phyloP scores from a whole-genome alignment of 2,113 vertebrate genomes.

The Chloropsis hardwickii region DNA sequence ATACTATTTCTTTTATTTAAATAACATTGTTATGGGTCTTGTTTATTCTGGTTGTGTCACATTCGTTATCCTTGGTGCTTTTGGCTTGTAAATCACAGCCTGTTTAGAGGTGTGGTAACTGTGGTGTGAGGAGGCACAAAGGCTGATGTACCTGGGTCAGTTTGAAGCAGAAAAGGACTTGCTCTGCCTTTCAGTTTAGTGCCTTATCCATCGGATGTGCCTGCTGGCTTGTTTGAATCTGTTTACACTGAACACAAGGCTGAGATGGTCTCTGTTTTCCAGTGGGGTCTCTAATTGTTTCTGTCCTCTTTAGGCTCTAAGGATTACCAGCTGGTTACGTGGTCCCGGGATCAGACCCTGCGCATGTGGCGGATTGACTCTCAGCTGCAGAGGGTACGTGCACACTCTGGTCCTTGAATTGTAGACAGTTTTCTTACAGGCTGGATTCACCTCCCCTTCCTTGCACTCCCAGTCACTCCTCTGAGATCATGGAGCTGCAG shows the following conservation, averaged over 20 bases:
- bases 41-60: not conserved
- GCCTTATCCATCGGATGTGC: not conserved
- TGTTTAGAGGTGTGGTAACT: not conserved
- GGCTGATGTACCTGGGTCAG: not conserved
- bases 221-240: not conserved
- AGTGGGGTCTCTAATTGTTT: not conserved
- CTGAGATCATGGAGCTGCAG: not conserved
- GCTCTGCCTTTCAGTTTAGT: not conserved
- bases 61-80: not conserved
- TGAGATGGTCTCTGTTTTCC: not conserved
- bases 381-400: conserved; percentile 90
- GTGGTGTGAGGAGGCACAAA: not conserved
- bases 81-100: not conserved
- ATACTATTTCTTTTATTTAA: not conserved
- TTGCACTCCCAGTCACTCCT: not conserved
- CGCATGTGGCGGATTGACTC: conserved; percentile 95
- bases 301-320: conserved; percentile 81
- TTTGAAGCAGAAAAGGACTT: not conserved
- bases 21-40: not conserved
- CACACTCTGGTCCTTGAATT: not conserved
- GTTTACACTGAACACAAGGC: not conserved
- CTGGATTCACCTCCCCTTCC: not conserved
- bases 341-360: conserved; percentile 96
- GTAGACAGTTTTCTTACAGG: not conserved
- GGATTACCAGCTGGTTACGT: conserved; percentile 93